Conservation (phyloP, 2,797 vertebrate species). For the Falco berigora region DNA sequence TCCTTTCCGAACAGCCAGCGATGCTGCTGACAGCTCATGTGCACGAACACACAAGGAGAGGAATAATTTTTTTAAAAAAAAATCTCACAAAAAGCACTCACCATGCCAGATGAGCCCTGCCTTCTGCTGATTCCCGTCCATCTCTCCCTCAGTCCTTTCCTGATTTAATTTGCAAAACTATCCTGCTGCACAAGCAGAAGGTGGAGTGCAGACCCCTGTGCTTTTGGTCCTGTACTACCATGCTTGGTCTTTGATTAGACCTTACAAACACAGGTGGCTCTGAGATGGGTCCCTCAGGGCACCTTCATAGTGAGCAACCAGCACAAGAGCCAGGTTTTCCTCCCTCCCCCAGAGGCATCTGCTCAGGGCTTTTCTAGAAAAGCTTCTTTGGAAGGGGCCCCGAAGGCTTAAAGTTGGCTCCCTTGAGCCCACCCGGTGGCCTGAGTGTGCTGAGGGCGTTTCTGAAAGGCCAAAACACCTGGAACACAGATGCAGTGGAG, state of each 20-base stretch:
- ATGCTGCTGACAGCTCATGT: neutral
- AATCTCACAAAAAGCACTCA: neutral
- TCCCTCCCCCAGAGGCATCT: no score
- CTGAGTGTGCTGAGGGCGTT: rapidly evolving
- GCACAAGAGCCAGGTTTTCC: neutral
- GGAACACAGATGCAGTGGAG: rapidly evolving
- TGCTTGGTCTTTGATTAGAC: neutral
- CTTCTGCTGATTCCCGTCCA: neutral
- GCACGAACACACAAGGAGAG: neutral
- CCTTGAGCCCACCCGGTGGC: rapidly evolving
- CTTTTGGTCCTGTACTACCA: no score
- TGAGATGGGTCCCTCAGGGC: neutral
- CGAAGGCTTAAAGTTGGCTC: neutral
- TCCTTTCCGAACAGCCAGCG: neutral
- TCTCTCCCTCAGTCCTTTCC: neutral
- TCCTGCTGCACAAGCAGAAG: neutral
- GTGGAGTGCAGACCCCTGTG: neutral
- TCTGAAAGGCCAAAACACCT: neutral
- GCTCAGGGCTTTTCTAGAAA: neutral
- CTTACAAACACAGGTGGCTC: neutral
- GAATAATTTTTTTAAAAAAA: neutral
- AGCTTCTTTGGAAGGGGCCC: neutral
- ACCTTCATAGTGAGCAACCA: rapidly evolving
- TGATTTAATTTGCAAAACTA: neutral
- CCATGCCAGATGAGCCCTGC: neutral